Conservation (phyloP, 2,888 invertebrate species). For the Xylocampa areola region DNA sequence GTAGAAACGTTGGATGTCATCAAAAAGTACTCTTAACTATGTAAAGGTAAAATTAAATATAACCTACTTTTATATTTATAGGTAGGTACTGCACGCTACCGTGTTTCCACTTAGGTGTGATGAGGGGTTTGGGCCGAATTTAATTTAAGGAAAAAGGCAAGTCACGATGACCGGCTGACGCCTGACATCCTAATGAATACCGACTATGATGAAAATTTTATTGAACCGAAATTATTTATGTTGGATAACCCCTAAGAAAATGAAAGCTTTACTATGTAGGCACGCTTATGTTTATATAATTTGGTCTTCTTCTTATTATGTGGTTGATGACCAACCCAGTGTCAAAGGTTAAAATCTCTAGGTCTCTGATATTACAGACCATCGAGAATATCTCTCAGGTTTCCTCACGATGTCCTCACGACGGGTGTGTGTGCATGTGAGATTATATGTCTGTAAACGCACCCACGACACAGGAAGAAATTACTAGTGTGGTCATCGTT, state of each 20-base stretch:
- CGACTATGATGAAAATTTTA: conserved; percentile 38
- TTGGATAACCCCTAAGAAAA: conserved; percentile 2
- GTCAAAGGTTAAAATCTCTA: too few species aligned
- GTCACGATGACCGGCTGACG: conserved; percentile 44
- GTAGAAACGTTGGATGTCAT: too few species aligned
- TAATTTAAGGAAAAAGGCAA: conserved; percentile 48
- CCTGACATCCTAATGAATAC: conserved; percentile 46
- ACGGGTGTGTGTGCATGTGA: too few species aligned
- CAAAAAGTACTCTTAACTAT: background rate
- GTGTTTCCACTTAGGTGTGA: conserved; percentile 46
- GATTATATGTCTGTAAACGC: too few species aligned
- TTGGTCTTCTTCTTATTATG: too few species aligned
- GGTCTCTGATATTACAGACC: too few species aligned
- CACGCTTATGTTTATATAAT: background rate
- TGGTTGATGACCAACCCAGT: too few species aligned
- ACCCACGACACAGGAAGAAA: too few species aligned
- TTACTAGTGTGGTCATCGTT: too few species aligned
- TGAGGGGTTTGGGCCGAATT: conserved; percentile 46
- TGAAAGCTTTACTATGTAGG: background rate
- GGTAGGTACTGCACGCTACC: conserved; percentile 19
- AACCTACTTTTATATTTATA: conserved; percentile 17
- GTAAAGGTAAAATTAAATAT: conserved; percentile 24
- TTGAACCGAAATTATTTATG: conserved; percentile 44
- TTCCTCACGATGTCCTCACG: too few species aligned
- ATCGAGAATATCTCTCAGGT: too few species aligned